Evolutionary conservation across 1,140 invertebrate species (phyloP).

Genomic region (Agrypnia vestita): DNA sequence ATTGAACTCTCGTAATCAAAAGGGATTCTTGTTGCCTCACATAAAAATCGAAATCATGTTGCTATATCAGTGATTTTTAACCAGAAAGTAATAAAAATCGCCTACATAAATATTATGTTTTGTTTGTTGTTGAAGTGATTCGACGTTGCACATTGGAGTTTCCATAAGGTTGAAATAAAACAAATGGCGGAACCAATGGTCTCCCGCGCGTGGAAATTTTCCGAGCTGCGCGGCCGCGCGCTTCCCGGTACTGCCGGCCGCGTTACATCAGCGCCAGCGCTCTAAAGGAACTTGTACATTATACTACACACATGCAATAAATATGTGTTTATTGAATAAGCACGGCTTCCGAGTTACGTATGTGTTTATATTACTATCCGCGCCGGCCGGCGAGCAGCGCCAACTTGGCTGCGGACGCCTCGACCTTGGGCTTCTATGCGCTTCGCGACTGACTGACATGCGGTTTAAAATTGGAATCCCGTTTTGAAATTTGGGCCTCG

Average conservation of each 20-base stretch:
- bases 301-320: constrained; percentile 1
- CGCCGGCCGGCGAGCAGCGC: constrained; percentile 43
- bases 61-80: too few relatives aligned
- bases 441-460: constrained; percentile 31
- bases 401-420: constrained; percentile 31
- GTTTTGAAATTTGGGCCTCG: constrained; percentile 29
- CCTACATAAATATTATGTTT: too few relatives aligned
- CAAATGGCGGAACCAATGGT: too few relatives aligned
- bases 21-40: too few relatives aligned
- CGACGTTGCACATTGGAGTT: too few relatives aligned
- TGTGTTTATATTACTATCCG: constrained; percentile 15
- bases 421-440: constrained; percentile 43
- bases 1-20: too few relatives aligned
- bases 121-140: too few relatives aligned
- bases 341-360: neutral
- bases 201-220: neutral
- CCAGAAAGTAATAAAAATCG: too few relatives aligned
- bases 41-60: too few relatives aligned
- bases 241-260: neutral
- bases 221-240: neutral
- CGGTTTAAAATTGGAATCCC: constrained; percentile 41
- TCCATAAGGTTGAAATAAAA: too few relatives aligned
- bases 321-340: constrained; percentile 18
- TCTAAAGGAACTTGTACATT: neutral
- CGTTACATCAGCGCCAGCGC: constrained; percentile 19